Conservation (phyloP, 2,113 vertebrate species). For the Cebidichthys violaceus region DNA sequence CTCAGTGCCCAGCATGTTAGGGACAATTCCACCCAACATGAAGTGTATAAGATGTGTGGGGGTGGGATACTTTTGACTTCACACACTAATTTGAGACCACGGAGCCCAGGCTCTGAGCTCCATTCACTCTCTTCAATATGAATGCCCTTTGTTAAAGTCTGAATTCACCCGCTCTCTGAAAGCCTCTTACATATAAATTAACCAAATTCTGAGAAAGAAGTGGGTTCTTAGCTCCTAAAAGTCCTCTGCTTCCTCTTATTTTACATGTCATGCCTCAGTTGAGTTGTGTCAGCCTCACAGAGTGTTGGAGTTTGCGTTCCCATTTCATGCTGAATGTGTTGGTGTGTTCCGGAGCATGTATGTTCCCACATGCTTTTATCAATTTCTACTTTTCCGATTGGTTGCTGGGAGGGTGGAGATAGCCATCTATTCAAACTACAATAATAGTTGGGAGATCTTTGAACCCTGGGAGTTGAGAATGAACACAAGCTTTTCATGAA, state of each 20-base stretch:
- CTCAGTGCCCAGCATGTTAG: background rate
- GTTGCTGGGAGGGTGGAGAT: constrained; percentile 26
- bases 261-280: background rate
- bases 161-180: constrained; percentile 69
- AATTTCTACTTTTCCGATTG: constrained; percentile 31
- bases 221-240: constrained; percentile 20
- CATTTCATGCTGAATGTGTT: background rate
- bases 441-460: constrained; percentile 27
- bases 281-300: background rate
- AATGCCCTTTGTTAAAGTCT: constrained; percentile 76
- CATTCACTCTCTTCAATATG: constrained; percentile 70
- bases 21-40: background rate
- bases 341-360: background rate
- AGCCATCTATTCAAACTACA: constrained; percentile 16
- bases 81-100: constrained; percentile 50
- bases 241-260: constrained; percentile 11
- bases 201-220: constrained; percentile 44
- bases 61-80: constrained; percentile 62
- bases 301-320: background rate
- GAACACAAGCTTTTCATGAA: constrained; percentile 21
- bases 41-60: constrained; percentile 24
- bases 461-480: background rate
- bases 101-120: constrained; percentile 60
- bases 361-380: constrained; percentile 23
- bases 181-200: constrained; percentile 71